Percentiles rank a stretch among this genome's conserved stretches.
These are phyloP conservation scores for Callionymus lyra DNA, from an alignment of 2,113 vertebrate genomes.

Conservation along the genomic window DNA sequence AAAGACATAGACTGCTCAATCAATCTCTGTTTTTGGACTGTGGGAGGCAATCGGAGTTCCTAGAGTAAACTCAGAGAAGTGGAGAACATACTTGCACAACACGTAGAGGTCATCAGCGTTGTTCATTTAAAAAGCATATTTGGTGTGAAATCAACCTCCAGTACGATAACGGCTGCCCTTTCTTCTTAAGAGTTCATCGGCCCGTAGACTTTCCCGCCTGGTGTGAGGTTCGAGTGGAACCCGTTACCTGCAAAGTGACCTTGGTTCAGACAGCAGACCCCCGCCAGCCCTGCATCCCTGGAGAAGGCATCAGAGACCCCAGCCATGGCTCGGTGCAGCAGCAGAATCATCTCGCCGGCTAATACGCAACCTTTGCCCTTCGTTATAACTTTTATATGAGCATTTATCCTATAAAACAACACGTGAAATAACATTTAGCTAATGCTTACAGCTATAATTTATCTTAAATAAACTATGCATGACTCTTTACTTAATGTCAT, in stretches of 20 bases:
- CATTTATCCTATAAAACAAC: no score
- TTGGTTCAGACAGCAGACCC: conserved; percentile 80
- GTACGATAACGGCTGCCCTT: no score
- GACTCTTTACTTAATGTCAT: no score
- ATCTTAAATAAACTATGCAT: no score
- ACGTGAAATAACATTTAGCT: conserved; percentile 8
- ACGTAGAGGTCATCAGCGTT: no score
- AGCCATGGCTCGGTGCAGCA: conserved; percentile 41
- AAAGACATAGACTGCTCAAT: no score
- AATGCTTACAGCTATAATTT: not conserved
- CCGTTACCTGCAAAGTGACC: conserved; percentile 75
- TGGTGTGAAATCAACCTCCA: no score
- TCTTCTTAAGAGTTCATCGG: conserved; percentile 71
- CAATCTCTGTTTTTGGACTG: no score
- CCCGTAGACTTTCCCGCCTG: conserved; percentile 86
- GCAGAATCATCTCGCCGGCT: not conserved
- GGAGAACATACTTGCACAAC: no score
- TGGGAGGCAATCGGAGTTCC: no score
- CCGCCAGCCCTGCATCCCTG: conserved; percentile 69
- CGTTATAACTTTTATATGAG: conserved; percentile 8
- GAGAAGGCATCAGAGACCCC: conserved; percentile 43
- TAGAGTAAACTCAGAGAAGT: no score
- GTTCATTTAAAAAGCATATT: no score
- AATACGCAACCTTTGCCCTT: conserved; percentile 8
- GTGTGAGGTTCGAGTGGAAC: conserved; percentile 78